A percentile compares a stretch with the other conserved stretches of the same genome.
Evolutionary conservation across 2,113 vertebrate species (phyloP).

Genomic region (Chelonoidis abingdonii): DNA sequence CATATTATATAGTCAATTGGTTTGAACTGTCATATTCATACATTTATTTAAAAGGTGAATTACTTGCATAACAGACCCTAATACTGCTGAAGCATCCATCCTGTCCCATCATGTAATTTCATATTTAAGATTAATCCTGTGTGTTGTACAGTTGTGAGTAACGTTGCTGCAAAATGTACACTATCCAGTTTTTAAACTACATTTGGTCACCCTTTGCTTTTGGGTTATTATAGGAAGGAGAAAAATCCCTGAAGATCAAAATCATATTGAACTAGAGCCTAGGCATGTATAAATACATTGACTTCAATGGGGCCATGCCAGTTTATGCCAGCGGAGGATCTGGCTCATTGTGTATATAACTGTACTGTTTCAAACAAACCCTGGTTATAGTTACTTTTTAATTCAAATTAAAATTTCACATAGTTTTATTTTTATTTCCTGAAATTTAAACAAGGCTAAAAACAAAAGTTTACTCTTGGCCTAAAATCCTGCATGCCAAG

Average conservation of each 20-base stretch:
- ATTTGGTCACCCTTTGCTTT: accelerated
- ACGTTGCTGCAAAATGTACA: neutral
- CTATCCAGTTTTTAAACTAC: neutral
- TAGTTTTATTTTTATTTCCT: constrained; percentile 15
- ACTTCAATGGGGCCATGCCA: accelerated
- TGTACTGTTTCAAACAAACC: neutral
- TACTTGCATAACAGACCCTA: neutral
- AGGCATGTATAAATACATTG: neutral
- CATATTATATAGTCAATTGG: neutral
- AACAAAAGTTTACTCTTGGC: constrained; percentile 8
- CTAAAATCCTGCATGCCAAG: constrained; percentile 52
- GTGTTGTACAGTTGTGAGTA: accelerated
- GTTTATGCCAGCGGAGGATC: neutral
- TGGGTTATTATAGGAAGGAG: neutral
- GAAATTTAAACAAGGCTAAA: constrained; percentile 43
- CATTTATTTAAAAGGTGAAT: constrained; percentile 5
- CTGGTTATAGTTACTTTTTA: neutral
- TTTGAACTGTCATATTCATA: neutral
- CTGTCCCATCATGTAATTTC: neutral
- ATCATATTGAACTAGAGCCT: neutral
- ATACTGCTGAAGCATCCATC: neutral
- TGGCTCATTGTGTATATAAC: neutral
- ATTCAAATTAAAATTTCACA: constrained; percentile 61
- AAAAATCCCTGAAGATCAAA: neutral
- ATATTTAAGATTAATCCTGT: neutral